Evolutionary conservation across 1,140 invertebrate species (phyloP).

Genomic region (Halictus rubicundus): DNA sequence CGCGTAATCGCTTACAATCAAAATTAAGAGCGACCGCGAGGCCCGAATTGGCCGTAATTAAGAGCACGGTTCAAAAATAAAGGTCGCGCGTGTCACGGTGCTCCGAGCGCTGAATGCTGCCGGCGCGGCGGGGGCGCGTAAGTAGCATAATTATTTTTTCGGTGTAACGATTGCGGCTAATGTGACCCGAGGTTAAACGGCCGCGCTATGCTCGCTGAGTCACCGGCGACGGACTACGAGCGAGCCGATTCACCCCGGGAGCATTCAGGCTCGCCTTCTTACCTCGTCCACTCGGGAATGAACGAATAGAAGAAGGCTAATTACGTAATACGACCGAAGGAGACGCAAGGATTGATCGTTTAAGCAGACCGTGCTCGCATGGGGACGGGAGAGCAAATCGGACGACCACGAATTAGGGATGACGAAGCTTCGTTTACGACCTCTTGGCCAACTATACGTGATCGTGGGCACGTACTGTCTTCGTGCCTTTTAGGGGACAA

Average conservation of each 20-base stretch:
- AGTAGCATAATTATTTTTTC: conserved; percentile 45
- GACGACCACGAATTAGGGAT: conserved; percentile 31
- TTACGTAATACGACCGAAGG: conserved; percentile 25
- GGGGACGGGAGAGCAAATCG: conserved; percentile 16
- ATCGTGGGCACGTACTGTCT: neutral
- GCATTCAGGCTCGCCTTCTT: conserved; percentile 1
- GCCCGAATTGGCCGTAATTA: conserved; percentile 60
- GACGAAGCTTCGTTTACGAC: conserved; percentile 18
- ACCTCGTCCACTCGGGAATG: conserved; percentile 8
- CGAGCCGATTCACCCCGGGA: neutral
- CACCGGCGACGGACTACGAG: neutral
- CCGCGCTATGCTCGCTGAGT: conserved; percentile 3
- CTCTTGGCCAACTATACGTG: neutral
- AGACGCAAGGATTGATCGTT: conserved; percentile 3
- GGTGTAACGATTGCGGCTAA: conserved; percentile 40
- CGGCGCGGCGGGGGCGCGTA: neutral
- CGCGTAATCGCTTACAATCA: too few species aligned
- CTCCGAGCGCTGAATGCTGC: neutral
- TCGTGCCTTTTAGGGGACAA: neutral
- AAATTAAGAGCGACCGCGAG: conserved; percentile 23
- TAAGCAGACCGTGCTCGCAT: neutral
- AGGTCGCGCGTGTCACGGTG: conserved; percentile 18
- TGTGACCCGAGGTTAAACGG: conserved; percentile 29
- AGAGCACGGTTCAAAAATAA: conserved; percentile 50
- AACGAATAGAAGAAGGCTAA: conserved; percentile 1